Evolutionary conservation across 2,113 vertebrate genomes (phyloP).

Genomic region (Prionailurus viverrinus): DNA sequence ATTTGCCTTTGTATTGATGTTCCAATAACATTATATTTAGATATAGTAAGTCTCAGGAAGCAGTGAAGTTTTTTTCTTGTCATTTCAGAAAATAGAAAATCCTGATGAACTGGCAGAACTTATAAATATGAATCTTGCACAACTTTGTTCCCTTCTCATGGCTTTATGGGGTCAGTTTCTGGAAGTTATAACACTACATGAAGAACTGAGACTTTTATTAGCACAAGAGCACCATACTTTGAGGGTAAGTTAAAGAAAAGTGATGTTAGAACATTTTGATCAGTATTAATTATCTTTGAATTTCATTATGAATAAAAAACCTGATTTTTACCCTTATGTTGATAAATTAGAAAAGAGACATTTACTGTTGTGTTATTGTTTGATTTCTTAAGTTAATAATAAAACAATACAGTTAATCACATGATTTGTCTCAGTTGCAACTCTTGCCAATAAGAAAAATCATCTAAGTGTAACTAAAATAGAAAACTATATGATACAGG

Average conservation of each 20-base stretch:
- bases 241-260: conserved; percentile 90
- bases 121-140: conserved; percentile 99
- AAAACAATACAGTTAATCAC: not conserved
- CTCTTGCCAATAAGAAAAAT: not conserved
- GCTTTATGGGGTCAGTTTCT: conserved; percentile 99
- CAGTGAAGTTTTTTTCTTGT: conserved; percentile 64
- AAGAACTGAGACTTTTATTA: conserved; percentile 92
- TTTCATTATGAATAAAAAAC: conserved; percentile 28
- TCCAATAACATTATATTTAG: not conserved
- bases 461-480: not conserved
- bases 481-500: not conserved
- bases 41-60: not conserved
- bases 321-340: not conserved
- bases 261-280: conserved; percentile 15
- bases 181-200: conserved; percentile 95
- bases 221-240: conserved; percentile 96
- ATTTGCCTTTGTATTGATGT: conserved; percentile 30
- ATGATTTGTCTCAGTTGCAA: not conserved
- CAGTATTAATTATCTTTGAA: not conserved
- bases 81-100: conserved; percentile 93
- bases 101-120: conserved; percentile 98
- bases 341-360: conserved; percentile 45
- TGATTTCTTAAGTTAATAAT: conserved; percentile 45
- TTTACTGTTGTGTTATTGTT: conserved; percentile 9
- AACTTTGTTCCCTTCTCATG: conserved; percentile 99